Evolutionary conservation across 2,113 vertebrate species (phyloP), one percentile per base, ranked within the genome.

Genomic region (Sardina pilchardus): DNA sequence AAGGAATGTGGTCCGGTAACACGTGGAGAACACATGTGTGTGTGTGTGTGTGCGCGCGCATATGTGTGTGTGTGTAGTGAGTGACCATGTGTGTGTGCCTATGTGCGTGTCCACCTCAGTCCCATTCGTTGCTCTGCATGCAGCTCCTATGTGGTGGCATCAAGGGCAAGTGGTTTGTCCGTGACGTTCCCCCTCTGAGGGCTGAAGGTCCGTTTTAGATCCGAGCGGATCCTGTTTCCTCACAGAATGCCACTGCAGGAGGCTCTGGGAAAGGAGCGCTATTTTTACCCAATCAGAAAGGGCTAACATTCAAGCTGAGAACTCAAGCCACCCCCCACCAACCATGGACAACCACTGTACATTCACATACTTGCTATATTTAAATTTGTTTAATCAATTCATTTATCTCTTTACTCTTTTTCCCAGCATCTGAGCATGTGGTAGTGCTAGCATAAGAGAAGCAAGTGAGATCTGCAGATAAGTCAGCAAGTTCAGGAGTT

Each of bases 251-350:
- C 93, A 89, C 81, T 87, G 81, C 87, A 85, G 83, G 5, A 83
- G 85, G 88, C 94, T 94, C 93, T 94, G 91, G 89, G 94, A 94
- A 94, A 92, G 92, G 90, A 80, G 26, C 81, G 85, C 91, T 93
- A 94, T 93, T 94, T 92, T 93, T 94, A 95, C 21, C 81, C 9
- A 1, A 87, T 83, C 84, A 92, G 91, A 91, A 71, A 91, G 90
- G 82, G 45, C 85, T 90, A 81, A 21, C 86, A 90, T 88, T 90
- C 89, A 87, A 85, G 85, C 84, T 86, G 63, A 71, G 63, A 71
- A 78, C 71, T 34, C 71, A 39, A 78, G 34, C 71, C 71, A 14
- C 9, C 63, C 5, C 48, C n/a, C 6, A 24, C 59, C 59, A 63
- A 71, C n/a, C 71, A 78, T 78, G 34, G 36, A 36, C 30, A 30